phyloP scores from a whole-genome alignment of 1,140 invertebrate genomes.

The Macrobrachium rosenbergii region DNA sequence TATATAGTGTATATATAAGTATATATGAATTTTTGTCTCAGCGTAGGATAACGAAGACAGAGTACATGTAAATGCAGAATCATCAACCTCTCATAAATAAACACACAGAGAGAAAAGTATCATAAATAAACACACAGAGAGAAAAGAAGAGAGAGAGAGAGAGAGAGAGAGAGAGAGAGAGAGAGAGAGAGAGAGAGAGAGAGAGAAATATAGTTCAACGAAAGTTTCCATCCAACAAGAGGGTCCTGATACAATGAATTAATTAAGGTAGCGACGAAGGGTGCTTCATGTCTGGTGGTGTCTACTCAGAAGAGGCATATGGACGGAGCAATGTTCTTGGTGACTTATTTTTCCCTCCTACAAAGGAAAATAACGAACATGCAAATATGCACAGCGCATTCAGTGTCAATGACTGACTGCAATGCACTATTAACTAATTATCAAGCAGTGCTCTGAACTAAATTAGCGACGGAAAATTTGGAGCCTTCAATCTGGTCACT shows the following conservation, averaged over 20 bases:
- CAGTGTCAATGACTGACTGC: background rate
- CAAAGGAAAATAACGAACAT: background rate
- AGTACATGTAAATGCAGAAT: background rate
- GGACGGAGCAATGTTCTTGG: background rate
- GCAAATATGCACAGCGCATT: too few relatives aligned
- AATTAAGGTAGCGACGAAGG: too few relatives aligned
- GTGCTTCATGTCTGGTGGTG: too few relatives aligned
- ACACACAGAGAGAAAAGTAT: too few relatives aligned
- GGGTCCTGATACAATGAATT: too few relatives aligned
- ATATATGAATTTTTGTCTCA: constrained; percentile 2
- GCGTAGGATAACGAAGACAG: too few relatives aligned
- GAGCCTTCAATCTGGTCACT: too few relatives aligned
- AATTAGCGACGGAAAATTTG: background rate
- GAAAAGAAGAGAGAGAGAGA: too few relatives aligned
- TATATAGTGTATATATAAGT: background rate
- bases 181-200: too few relatives aligned
- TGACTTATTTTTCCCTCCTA: background rate
- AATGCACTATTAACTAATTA: background rate
- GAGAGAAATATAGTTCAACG: too few relatives aligned
- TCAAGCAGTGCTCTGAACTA: background rate
- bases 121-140: too few relatives aligned
- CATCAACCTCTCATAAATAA: background rate
- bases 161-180: background rate
- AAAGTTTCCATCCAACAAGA: too few relatives aligned
- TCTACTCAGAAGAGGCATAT: background rate